Base-by-base conservation (phyloP, 2,797 vertebrate genomes). In the Eulemur rubriventer region DNA sequence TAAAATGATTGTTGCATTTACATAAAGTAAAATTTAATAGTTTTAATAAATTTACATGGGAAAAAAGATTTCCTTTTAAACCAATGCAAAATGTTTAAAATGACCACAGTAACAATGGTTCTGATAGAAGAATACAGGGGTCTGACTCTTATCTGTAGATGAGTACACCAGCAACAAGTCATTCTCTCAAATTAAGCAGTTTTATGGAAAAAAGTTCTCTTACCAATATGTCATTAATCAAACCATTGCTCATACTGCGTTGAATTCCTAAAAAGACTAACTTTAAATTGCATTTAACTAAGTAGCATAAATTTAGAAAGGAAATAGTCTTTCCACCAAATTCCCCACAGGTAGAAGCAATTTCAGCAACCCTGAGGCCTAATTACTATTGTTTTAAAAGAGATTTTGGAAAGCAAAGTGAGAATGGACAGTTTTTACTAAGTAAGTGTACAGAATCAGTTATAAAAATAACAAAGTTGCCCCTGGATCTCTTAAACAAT, bases 371-470 rank as follows among this genome's bases (percentile, higher is more conserved):
- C 2, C 9, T 84, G 11, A 88, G 46, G 26, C 33, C 95, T 79
- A 82, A 41, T 81, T 41, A 84, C 14, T 78, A 78, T 70, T 63
- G 69, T 84, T 94, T 96, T 87, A 7, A n/a, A 84, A 73, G 46
- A 3, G 4, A 82, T 87, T 91, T 96, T 38, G 11, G 18, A 95
- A 93, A 96, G 76, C 57, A 91, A 79, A 91, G 16, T 67, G 18
- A 91, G 52, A 91, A 84, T 38, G 30, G 33, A 88, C 13, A 70
- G 30, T 28, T 59, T 52, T 59, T 59, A 59, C 57, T 28, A 59
- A 59, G 69, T 46, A 63, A 35, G n/a, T 87, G 91, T 72, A 61
- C 5, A 72, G 38, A 91, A 70, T 24, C 30, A 16, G 16, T 52
- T 6, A 86, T 46, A 59, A 82, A 91, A 57, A 73, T 52, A 96